phyloP scores from a whole-genome alignment of 2,797 vertebrate species.

The Ispidina picta region DNA sequence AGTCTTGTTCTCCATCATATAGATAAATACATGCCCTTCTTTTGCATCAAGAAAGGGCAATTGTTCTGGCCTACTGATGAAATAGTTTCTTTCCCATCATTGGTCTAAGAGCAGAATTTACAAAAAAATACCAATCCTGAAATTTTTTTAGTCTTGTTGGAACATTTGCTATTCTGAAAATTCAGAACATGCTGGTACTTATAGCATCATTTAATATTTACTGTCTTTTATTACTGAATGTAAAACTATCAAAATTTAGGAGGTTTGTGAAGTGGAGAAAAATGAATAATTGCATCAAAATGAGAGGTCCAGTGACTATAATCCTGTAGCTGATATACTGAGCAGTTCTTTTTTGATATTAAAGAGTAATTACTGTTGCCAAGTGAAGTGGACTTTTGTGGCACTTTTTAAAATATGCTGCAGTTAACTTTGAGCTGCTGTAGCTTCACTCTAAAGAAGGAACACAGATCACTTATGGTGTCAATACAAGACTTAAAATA shows the following conservation, averaged over 20 bases:
- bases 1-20: not conserved
- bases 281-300: not conserved
- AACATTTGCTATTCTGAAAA: not conserved
- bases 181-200: not conserved
- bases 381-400: slow-evolving; percentile 43
- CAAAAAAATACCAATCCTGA: not conserved
- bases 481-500: slow-evolving; percentile 68
- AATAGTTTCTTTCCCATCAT: not conserved
- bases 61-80: not conserved
- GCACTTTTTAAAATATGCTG: not conserved
- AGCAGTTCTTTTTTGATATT: not conserved
- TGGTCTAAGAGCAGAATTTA: not conserved
- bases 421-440: slow-evolving; percentile 56
- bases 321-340: not conserved
- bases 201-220: not conserved
- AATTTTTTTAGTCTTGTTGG: not conserved
- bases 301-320: not conserved
- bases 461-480: slow-evolving; percentile 60
- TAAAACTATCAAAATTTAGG: not conserved
- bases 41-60: not conserved
- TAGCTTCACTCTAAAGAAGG: slow-evolving; percentile 26
- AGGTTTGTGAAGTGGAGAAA: not conserved
- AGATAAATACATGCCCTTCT: not conserved
- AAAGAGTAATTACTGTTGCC: not conserved
- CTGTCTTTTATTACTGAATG: not conserved